Evolutionary conservation across 2,797 vertebrate species (phyloP), one percentile per base, ranked within the genome.

Genomic region (Acanthiza pusilla): DNA sequence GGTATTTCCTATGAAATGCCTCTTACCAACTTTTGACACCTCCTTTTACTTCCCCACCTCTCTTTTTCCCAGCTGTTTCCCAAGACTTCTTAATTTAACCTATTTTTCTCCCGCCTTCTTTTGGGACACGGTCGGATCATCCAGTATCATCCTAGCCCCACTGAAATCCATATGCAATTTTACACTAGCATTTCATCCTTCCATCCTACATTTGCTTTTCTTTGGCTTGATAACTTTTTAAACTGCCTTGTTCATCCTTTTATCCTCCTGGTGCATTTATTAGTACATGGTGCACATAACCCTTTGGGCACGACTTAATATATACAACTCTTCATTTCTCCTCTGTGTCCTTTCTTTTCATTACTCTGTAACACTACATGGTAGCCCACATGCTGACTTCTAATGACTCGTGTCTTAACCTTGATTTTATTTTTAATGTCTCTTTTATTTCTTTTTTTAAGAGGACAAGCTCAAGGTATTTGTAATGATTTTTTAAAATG

Each of bases 341-440:
- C 95, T 95, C 70, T 87, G 76, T 94, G 96, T 95, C 96, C 93
- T 97, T 93, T 93, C 65, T 92, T 79, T 93, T 90, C 92, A 94
- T 96, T 95, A 76, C 45, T 86, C 78, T 95, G 54, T 95, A 88
- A 75, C 74, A 57, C 34, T 83, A 45, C 57, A 29, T 72, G 50
- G 84, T 91, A 94, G 85, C 58, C 43, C 75, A 67, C 65, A 82
- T 57, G 61, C 27, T 1, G 14, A 82, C 57, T 92, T 87, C 88
- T 86, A 95, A 87, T 45, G n/a, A 30, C 92, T 91, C 72, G 62
- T 93, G 63, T 88, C 83, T 95, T 93, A 91, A 94, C 91, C 84
- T 90, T 96, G 87, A 77, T 84, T 70, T 94, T 91, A 82, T 92
- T 95, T 94, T 93, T 92, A 89, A 88, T 81, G 42, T 20, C 26